Conservation (phyloP, 2,888 invertebrate genomes). For the Stomorhina lunata region DNA sequence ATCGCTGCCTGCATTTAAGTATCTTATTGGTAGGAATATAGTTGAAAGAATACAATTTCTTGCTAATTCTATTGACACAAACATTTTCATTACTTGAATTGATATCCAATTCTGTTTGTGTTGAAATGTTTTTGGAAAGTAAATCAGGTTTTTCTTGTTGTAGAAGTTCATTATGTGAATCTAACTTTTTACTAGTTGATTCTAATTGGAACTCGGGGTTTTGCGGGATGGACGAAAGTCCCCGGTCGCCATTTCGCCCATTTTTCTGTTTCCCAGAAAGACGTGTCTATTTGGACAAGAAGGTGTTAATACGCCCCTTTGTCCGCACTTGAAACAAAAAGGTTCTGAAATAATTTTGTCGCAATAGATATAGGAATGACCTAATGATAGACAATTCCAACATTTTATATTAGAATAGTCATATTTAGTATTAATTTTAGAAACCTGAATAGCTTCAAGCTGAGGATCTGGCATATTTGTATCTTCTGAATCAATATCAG, state of each 20-base stretch:
- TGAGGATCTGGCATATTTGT: neutral
- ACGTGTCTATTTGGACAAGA: neutral
- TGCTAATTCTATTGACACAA: neutral
- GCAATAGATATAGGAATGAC: neutral
- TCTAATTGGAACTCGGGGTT: conserved; percentile 5
- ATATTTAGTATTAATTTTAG: neutral
- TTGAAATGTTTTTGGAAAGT: neutral
- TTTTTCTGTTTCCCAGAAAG: conserved; percentile 14
- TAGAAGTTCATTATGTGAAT: too few relatives aligned
- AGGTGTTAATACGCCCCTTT: neutral
- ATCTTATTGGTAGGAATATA: too few relatives aligned
- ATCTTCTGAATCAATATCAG: neutral
- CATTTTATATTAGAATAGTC: conserved; percentile 22
- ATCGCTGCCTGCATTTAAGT: neutral
- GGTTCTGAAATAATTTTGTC: neutral
- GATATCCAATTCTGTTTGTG: neutral
- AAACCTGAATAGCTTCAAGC: neutral
- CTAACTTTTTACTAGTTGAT: neutral
- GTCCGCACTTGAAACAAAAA: conserved; percentile 23
- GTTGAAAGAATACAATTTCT: neutral
- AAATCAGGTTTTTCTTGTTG: too few relatives aligned
- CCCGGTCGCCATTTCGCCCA: conserved; percentile 1
- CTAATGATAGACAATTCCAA: conserved; percentile 4
- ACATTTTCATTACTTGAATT: neutral
- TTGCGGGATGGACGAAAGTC: neutral